A percentile compares a stretch with the other conserved stretches of the same genome.
These are phyloP conservation scores for Meloidogyne hapla DNA, from an alignment of 1,140 invertebrate genomes.

Conservation along the genomic window DNA sequence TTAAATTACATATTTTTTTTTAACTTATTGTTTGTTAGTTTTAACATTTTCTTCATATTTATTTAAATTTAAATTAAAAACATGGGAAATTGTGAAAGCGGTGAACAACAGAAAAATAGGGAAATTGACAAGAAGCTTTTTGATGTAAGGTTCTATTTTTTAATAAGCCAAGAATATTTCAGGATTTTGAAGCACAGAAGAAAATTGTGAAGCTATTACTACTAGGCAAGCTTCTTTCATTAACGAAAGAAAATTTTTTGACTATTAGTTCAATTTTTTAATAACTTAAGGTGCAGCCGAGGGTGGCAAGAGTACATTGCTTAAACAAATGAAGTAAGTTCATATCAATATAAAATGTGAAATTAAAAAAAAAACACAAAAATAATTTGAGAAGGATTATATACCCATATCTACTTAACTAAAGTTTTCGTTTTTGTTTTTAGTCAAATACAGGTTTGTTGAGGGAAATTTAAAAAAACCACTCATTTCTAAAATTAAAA, in stretches of 20 bases:
- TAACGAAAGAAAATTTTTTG: no score
- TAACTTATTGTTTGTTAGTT: no score
- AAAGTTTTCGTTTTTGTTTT: no score
- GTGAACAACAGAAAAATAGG: background rate
- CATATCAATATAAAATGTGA: no score
- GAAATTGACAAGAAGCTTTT: slow-evolving; percentile 17
- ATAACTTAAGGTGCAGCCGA: slow-evolving; percentile 50
- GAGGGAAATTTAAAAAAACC: no score
- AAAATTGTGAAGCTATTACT: slow-evolving; percentile 24
- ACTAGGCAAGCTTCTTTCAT: background rate
- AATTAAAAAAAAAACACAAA: slow-evolving; percentile 2
- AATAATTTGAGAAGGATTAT: no score
- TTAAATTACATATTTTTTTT: no score
- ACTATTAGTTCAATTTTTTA: background rate
- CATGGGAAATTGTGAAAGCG: slow-evolving; percentile 19
- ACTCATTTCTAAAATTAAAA: no score
- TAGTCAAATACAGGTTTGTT: no score
- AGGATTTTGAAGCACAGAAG: slow-evolving; percentile 20
- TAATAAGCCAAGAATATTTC: no score
- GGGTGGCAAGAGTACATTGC: slow-evolving; percentile 46
- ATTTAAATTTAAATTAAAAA: background rate
- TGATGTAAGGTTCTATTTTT: background rate
- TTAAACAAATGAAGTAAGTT: slow-evolving; percentile 46
- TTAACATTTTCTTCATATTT: no score
- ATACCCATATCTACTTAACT: no score